Percentiles rank a stretch among this genome's conserved stretches.
phyloP scores from a whole-genome alignment of 1,140 invertebrate species.

The Helicorthomorpha holstii region DNA sequence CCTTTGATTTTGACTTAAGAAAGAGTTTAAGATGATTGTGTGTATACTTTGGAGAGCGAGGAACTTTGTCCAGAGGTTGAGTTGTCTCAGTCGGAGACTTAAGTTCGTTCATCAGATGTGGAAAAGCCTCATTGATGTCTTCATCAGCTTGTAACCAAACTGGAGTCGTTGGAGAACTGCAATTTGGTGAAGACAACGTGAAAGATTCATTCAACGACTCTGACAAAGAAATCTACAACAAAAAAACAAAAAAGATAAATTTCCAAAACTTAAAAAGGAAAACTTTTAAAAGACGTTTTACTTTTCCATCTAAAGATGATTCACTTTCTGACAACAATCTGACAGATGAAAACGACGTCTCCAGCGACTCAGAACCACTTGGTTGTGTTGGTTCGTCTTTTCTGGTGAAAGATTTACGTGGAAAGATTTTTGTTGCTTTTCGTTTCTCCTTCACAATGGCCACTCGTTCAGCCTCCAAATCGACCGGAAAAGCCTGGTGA shows the following conservation, averaged over 20 bases:
- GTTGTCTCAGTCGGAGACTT: too few relatives aligned
- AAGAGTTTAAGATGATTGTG: background rate
- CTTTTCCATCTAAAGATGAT: background rate
- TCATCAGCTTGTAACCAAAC: background rate
- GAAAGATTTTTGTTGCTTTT: constrained; percentile 8
- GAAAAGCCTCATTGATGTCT: background rate
- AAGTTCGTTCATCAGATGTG: background rate
- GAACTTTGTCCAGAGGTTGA: background rate
- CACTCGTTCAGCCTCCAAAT: constrained; percentile 15
- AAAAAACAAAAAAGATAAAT: background rate
- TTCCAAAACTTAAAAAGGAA: background rate
- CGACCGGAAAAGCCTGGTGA: constrained; percentile 27
- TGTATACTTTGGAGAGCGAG: background rate
- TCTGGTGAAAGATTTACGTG: constrained; percentile 8
- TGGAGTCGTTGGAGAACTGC: background rate
- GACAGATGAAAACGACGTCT: background rate
- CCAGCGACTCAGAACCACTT: constrained; percentile 13
- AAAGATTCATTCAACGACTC: background rate
- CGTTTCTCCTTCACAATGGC: background rate
- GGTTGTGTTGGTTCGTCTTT: constrained; percentile 16
- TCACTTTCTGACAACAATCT: background rate
- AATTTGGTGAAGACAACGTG: background rate
- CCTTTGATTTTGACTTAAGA: background rate
- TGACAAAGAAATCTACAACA: background rate
- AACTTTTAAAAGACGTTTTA: background rate